Conservation (phyloP, 2,888 invertebrate species). For the Mylabris sibirica region DNA sequence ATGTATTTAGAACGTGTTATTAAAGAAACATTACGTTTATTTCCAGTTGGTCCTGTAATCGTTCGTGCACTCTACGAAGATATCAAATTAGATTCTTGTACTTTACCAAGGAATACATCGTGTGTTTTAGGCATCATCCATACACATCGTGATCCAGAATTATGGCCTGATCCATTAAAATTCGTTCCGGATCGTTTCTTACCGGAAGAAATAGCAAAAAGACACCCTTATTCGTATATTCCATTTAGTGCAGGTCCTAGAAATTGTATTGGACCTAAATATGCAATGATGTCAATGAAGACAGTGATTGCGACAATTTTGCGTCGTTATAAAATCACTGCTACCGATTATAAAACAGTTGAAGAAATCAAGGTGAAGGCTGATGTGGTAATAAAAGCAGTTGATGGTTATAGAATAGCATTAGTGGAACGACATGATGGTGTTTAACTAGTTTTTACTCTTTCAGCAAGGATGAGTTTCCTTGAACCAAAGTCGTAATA, state of each 20-base stretch:
- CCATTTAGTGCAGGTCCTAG: slow-evolving; percentile 64
- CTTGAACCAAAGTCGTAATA: background rate
- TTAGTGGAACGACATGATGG: background rate
- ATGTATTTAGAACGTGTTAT: slow-evolving; percentile 44
- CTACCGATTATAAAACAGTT: slow-evolving; percentile 47
- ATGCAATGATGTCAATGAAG: slow-evolving; percentile 62
- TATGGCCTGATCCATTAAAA: slow-evolving; percentile 66
- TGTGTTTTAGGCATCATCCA: slow-evolving; percentile 58
- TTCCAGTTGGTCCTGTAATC: slow-evolving; percentile 40
- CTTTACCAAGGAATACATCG: background rate
- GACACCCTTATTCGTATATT: slow-evolving; percentile 63
- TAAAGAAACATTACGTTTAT: slow-evolving; percentile 44
- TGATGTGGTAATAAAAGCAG: slow-evolving; percentile 14
- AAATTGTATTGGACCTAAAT: slow-evolving; percentile 64
- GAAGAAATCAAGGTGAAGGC: slow-evolving; percentile 40
- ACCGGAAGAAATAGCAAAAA: slow-evolving; percentile 60
- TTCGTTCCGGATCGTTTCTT: slow-evolving; percentile 69
- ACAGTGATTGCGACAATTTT: slow-evolving; percentile 56
- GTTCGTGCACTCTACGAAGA: slow-evolving; percentile 33
- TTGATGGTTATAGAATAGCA: slow-evolving; percentile 5
- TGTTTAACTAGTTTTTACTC: background rate
- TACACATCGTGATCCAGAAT: slow-evolving; percentile 62
- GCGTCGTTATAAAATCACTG: slow-evolving; percentile 51
- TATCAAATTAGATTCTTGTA: slow-evolving; percentile 29
- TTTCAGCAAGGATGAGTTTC: background rate